Base-by-base conservation (phyloP, 2,888 invertebrate genomes). In the Rhynchonema sp. region DNA sequence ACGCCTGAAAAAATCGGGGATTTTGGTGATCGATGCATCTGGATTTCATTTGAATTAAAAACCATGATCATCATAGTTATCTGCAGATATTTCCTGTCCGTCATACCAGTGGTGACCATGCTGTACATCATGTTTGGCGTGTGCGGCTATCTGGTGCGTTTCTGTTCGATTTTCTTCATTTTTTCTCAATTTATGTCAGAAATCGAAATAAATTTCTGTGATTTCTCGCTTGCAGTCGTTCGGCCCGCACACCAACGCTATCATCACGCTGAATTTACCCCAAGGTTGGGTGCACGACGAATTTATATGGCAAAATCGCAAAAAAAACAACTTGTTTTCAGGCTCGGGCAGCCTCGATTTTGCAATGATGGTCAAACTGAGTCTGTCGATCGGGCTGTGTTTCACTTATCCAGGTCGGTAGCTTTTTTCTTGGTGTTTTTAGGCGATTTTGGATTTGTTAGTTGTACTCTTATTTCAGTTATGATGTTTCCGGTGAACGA, bases 61-160 rank as follows among this genome's bases (percentile, higher is more conserved):
- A n/a, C n/a, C n/a, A n/a, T n/a, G n/a, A n/a, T n/a, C n/a, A n/a
- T n/a, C n/a, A n/a, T n/a, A n/a, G n/a, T 55, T 25, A 58, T 60
- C 68, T 68, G 53, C 68, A 73, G 74, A 30, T 74, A 70, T 64
- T 75, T 77, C 65, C 65, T 74, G 6, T 59, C 64, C 17, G 73
- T 74, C 9, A 72, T 76, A 68, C 55, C 70, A 23, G 61, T 71
- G 25, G 72, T 76, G 6, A 76, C 76, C 25, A 58, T 66, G 0
- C 66, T 77, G 61, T 77, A 77, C 66, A 73, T 76, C 59, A 65
- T 73, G 29, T 77, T 77, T 69, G 77, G 77, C 58, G 68, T 67
- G 38, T 72, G 73, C 65, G 77, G 77, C 2, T 77, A 77, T 66
- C 65, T 76, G 69, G 72, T 74, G 64, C 69, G 70, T 69, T 60